Evolutionary conservation across 2,888 invertebrate species (phyloP).

Genomic region (Augiades crinisus): DNA sequence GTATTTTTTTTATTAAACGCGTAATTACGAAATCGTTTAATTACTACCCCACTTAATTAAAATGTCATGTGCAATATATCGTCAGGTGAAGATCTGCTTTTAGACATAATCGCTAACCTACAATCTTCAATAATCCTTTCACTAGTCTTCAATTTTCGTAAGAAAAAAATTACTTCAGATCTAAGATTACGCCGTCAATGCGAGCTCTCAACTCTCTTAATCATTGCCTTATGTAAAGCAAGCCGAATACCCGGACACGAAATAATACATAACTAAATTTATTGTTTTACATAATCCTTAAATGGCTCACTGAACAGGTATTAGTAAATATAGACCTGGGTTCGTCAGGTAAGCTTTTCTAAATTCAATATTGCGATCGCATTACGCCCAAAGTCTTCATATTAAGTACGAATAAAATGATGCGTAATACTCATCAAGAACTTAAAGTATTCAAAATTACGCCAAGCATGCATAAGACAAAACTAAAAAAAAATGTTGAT

Average conservation of each 20-base stretch:
- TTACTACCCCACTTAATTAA: neutral
- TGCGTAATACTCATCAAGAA: neutral
- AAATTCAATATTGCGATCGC: too few species aligned
- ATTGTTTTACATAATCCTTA: neutral
- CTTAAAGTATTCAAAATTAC: neutral
- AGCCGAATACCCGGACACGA: neutral
- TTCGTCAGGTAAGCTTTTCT: too few species aligned
- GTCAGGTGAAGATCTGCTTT: neutral
- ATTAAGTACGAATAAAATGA: too few species aligned
- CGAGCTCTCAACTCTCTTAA: neutral
- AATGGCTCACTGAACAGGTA: neutral
- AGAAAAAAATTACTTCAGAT: constrained; percentile 9
- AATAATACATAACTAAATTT: neutral
- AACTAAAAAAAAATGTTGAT: neutral
- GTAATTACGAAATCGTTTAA: too few species aligned
- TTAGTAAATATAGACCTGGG: too few species aligned
- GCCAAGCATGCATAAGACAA: neutral
- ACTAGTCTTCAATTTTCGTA: constrained; percentile 9
- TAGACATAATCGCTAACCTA: neutral
- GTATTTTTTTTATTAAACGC: too few species aligned
- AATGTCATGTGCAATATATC: neutral
- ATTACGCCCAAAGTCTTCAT: too few species aligned
- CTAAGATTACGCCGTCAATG: neutral
- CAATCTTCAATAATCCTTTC: constrained; percentile 12
- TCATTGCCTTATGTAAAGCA: constrained; percentile 2